Evolutionary conservation across 2,888 invertebrate species (phyloP), one percentile per base, ranked within the genome.

Genomic region (Eudasyphora cyanicolor): DNA sequence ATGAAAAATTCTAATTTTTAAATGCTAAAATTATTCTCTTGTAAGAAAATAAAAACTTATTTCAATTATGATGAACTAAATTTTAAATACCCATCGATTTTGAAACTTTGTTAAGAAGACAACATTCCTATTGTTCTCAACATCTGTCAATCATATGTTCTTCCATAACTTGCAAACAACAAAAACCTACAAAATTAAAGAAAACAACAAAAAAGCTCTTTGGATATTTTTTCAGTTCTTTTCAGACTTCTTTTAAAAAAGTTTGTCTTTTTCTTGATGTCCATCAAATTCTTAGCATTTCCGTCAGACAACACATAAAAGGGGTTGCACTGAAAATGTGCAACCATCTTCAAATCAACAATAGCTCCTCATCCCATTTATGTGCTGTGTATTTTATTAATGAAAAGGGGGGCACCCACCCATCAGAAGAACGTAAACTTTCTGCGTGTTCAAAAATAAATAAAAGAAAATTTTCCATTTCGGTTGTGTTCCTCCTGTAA

Each of bases 131-230:
- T 32, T 60, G 14, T 14, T 21, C 12, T 38, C n/a, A 29, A 64
- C 81, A 84, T 76, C 3, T 84, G 80, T 60, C 49, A 76, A 24
- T 81, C 78, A 78, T 78, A 38, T 79, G 82, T 79, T 77, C 74
- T 29, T 73, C 45, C 19, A 49, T 49, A 19, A 45, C 45, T n/a
- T n/a, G n/a, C n/a, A n/a, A n/a, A n/a, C n/a, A n/a, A n/a, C n/a
- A n/a, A n/a, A 60, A 62, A 32, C 57, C 5, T 21, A 21, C n/a
- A 51, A 54, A 54, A 54, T 38, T 24, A n/a, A 57, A 57, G 1
- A 24, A 27, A 27, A 19, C 49, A 19, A 54, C 49, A 60, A 10
- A 14, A 71, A 76, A 77, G n/a, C 10, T 32, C 6, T 38, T 0
- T 57, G n/a, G n/a, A n/a, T n/a, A n/a, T n/a, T n/a, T n/a, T n/a